A percentile compares a stretch with the other conserved stretches of the same genome.
phyloP scores from a whole-genome alignment of 2,888 invertebrate species.

The Carpatolechia fugitivella region DNA sequence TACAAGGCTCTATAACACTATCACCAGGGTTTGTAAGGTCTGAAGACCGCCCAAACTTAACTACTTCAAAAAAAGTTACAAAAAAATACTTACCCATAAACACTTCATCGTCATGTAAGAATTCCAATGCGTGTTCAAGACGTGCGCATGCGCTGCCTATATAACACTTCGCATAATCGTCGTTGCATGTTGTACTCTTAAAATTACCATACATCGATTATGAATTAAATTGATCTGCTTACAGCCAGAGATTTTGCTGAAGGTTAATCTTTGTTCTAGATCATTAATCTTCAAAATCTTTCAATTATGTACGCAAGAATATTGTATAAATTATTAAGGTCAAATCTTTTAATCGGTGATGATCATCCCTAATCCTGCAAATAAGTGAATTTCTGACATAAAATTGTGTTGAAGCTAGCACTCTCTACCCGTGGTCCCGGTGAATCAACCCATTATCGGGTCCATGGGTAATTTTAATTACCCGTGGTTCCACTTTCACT shows the following conservation, averaged over 20 bases:
- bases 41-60: no score
- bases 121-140: background rate
- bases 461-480: no score
- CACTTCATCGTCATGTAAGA: background rate
- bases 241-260: background rate
- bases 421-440: no score
- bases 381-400: no score
- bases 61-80: no score
- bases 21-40: no score
- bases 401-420: no score
- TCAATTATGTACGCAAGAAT: no score
- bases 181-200: background rate
- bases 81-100: slow-evolving; percentile 2
- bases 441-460: no score
- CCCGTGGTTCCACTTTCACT: no score
- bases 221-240: background rate
- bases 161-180: background rate
- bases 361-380: no score
- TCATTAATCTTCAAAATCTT: background rate
- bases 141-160: background rate
- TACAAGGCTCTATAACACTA: no score
- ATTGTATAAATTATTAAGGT: background rate
- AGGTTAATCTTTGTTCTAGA: background rate
- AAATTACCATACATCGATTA: background rate
- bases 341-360: background rate